phyloP scores from a whole-genome alignment of 2,888 invertebrate genomes.

The Ferrisia virgata region DNA sequence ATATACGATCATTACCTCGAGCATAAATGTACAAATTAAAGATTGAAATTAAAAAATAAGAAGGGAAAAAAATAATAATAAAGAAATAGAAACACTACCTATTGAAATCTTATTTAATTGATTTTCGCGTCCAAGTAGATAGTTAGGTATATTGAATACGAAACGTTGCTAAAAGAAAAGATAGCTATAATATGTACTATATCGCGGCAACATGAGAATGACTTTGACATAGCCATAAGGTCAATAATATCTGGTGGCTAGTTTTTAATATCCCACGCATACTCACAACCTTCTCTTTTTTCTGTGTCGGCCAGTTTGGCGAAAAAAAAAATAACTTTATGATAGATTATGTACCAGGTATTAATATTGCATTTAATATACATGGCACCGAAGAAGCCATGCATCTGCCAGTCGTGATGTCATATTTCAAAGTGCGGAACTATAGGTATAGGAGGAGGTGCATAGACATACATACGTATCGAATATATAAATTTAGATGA shows the following conservation, averaged over 20 bases:
- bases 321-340: not conserved
- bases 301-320: not conserved
- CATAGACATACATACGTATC: not conserved
- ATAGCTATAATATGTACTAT: no score
- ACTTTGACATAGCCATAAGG: constrained; percentile 23
- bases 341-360: constrained; percentile 28
- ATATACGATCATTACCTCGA: not conserved
- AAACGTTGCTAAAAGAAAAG: no score
- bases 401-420: constrained; percentile 28
- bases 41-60: no score
- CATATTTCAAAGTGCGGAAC: constrained; percentile 20
- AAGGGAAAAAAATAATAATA: not conserved
- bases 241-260: constrained; percentile 27
- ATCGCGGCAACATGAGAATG: not conserved
- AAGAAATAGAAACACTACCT: not conserved
- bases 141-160: not conserved
- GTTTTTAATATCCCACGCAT: constrained; percentile 30
- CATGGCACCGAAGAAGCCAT: constrained; percentile 6
- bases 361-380: constrained; percentile 21
- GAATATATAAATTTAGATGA: constrained; percentile 24
- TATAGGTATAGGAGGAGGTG: no score
- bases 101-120: constrained; percentile 4
- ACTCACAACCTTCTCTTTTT: not conserved
- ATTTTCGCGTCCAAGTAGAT: not conserved
- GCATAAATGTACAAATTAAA: constrained; percentile 9